phyloP scores from a whole-genome alignment of 2,797 vertebrate genomes.

The Anguilla marmorata region DNA sequence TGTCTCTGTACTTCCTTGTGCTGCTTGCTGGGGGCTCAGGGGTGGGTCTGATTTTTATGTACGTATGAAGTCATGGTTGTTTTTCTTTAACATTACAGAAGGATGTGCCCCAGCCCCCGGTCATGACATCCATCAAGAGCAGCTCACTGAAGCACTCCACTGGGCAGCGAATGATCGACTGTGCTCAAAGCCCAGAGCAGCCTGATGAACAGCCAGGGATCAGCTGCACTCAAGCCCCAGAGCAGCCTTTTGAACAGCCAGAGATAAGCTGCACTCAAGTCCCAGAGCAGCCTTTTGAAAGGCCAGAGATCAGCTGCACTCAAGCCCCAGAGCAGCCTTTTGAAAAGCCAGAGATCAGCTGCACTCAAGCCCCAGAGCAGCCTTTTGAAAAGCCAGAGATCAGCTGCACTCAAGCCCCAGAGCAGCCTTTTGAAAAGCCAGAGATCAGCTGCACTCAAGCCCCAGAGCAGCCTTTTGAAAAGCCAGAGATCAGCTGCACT shows the following conservation, averaged over 20 bases:
- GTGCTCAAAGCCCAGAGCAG: neutral
- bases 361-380: neutral
- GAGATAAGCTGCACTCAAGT: neutral
- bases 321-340: neutral
- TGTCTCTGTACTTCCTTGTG: neutral
- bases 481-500: constrained; percentile 42
- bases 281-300: neutral
- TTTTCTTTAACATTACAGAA: constrained; percentile 58
- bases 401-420: neutral
- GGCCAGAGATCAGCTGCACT: neutral
- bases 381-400: neutral
- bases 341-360: neutral
- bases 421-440: neutral
- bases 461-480: neutral
- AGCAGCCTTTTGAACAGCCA: neutral
- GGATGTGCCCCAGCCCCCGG: constrained; percentile 75
- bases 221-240: neutral
- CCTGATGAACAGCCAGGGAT: neutral
- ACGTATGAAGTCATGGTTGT: constrained; percentile 11
- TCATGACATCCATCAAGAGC: constrained; percentile 72
- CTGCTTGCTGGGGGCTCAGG: neutral
- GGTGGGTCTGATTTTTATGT: neutral
- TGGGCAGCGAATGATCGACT: neutral
- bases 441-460: neutral
- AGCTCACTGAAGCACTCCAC: neutral